Evolutionary conservation across 2,113 vertebrate species (phyloP), one percentile per base, ranked within the genome.

Genomic region (Saccopteryx leptura): DNA sequence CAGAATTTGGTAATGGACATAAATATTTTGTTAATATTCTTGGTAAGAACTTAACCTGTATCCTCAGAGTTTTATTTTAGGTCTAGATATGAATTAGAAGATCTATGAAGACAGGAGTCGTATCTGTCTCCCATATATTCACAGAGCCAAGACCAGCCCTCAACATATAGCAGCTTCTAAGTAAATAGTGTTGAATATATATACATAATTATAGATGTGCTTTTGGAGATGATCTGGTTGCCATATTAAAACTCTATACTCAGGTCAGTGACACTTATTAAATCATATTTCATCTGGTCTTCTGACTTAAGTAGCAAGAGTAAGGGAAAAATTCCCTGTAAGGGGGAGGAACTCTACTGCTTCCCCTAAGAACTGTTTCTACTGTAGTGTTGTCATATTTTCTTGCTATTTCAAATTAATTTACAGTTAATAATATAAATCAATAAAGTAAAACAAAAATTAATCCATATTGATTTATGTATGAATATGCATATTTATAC

Each of bases 391-490:
- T 86, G n/a, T 86, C 31, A 52, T 81, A 56, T 18, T 21, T 94
- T 58, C 83, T 81, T 78, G 58, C 17, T 95, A 83, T 90, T 85
- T 13, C 83, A 91, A 80, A 86, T 97, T 93, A 76, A 90, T 72
- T 71, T 97, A 93, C 1, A 89, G 33, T 60, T 92, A 92, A 80
- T 88, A n/a, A 56, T 95, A 94, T 66, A 93, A 90, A 84, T 91
- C 71, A 94, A 92, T 85, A 94, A 95, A 94, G 66, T 86, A 26
- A 33, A 88, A 86, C 74, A 79, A 71, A 92, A 87, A 83, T 90
- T n/a, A 39, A 94, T 93, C 58, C 71, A 84, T 92, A 83, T 75
- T 96, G 72, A 72, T 26, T 89, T 33, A 66, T 84, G 28, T 63
- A 28, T 74, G n/a, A 48, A 48, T 28, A 18, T 91, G 26, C 11